Conservation (phyloP, 1,140 invertebrate genomes). For the Bombus confusus region DNA sequence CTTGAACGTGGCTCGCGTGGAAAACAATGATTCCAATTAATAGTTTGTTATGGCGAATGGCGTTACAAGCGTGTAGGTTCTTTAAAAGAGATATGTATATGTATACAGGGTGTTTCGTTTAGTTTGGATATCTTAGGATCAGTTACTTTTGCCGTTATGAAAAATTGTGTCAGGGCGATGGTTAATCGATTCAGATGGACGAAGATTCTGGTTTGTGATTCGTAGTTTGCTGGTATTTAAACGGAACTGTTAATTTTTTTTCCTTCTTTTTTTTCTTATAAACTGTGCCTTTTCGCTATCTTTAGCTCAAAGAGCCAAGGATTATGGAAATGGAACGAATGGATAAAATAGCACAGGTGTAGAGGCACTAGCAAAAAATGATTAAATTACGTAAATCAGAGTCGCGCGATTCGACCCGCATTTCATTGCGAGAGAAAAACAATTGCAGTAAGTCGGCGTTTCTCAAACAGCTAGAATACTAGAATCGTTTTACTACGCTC, state of each 20-base stretch:
- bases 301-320: not conserved
- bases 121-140: not conserved
- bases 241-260: not conserved
- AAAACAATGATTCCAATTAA: not conserved
- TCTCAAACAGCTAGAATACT: not conserved
- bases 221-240: not conserved
- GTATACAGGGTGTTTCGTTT: not conserved
- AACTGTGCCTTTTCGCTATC: not conserved
- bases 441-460: not conserved
- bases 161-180: not conserved
- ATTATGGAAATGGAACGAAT: not conserved
- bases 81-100: not conserved
- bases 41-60: not conserved
- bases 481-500: not conserved
- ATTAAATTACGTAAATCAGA: conserved; percentile 31
- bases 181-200: not conserved
- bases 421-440: conserved; percentile 27
- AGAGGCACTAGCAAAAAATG: not conserved
- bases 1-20: not conserved
- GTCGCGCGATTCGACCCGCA: conserved; percentile 1
- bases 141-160: not conserved
- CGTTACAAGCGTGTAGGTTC: not conserved
- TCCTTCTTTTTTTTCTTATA: too few species aligned
- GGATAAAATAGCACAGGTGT: not conserved
- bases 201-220: not conserved